Evolutionary conservation across 1,140 invertebrate genomes (phyloP), one percentile per base, ranked within the genome.

Genomic region (Dendrolimus punctatus): DNA sequence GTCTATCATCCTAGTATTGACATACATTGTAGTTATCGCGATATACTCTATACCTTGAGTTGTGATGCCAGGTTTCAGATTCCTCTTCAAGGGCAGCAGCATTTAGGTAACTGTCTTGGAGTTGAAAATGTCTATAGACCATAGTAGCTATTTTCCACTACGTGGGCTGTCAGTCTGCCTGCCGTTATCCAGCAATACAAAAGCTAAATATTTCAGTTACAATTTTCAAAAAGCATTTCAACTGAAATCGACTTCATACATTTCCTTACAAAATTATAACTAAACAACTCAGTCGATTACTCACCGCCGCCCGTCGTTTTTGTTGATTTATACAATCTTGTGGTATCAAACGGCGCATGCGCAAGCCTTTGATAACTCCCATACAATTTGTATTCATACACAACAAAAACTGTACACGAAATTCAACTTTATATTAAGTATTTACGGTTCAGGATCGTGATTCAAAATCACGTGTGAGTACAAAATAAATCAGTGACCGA

Each of bases 311-410:
- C 76, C 73, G 79, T 71, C 72, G 79, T 76, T 85, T 81, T 81
- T 76, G 75, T 85, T 82, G 81, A 85, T 85, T 85, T 85, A 85
- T 85, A 80, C 77, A 80, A 73, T 75, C 62, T 60, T 71, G 57
- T 47, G 23, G 69, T 76, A 76, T 71, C 72, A 78, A 78, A 76
- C 71, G 62, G 64, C 62, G 63, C 68, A 69, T 64, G 67, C 67
- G 49, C 58, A 55, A 49, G 57, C 62, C 74, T 76, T 79, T 84
- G 72, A 77, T 59, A 64, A 73, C 71, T 68, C 68, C 68, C 70
- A 75, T 76, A 79, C 74, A 82, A 84, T 77, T 79, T 80, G 72
- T 79, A 74, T 61, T 62, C 60, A 65, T 67, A 71, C 60, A 68
- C 49, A 45, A 55, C 37, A 49, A 37, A 39, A n/a, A 47, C 45